These are phyloP conservation scores for Chironomus riparius DNA, from an alignment of 2,888 invertebrate species.

Conservation along the genomic window DNA sequence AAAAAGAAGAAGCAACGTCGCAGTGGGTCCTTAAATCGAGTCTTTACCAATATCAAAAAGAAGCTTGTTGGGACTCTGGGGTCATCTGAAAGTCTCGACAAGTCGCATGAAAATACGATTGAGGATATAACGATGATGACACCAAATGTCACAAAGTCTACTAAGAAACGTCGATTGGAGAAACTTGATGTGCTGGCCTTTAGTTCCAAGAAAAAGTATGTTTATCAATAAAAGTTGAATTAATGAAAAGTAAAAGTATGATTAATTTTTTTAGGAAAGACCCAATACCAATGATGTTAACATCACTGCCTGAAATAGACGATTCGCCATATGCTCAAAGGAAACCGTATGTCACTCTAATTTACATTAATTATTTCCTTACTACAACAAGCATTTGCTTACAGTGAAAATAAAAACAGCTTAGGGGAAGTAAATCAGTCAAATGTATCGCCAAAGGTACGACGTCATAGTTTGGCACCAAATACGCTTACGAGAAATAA, in stretches of 20 bases:
- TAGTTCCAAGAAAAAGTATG: slow-evolving; percentile 54
- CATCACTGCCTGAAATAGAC: slow-evolving; percentile 51
- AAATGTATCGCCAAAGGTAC: slow-evolving; percentile 37
- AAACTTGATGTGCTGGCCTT: slow-evolving; percentile 48
- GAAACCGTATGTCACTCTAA: not conserved
- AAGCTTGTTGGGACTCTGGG: slow-evolving; percentile 60
- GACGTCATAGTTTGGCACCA: slow-evolving; percentile 46
- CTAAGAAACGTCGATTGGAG: slow-evolving; percentile 55
- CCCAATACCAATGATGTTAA: slow-evolving; percentile 40
- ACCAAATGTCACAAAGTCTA: slow-evolving; percentile 52
- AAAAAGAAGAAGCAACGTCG: slow-evolving; percentile 70
- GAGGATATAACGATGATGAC: slow-evolving; percentile 43
- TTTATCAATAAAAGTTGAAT: not conserved
- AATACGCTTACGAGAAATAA: not conserved
- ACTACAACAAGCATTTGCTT: not conserved
- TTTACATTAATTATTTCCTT: not conserved
- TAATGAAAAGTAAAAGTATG: too few species aligned
- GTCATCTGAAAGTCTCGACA: slow-evolving; percentile 44
- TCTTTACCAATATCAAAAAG: slow-evolving; percentile 60
- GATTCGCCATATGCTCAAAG: slow-evolving; percentile 30
- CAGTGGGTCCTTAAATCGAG: slow-evolving; percentile 77
- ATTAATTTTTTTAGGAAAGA: slow-evolving; percentile 51
- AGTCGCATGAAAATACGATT: slow-evolving; percentile 40
- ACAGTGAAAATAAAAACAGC: not conserved
- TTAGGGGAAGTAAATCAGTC: not conserved